Base-by-base conservation (phyloP, 1,140 invertebrate genomes). In the Aphelenchoides avenae region DNA sequence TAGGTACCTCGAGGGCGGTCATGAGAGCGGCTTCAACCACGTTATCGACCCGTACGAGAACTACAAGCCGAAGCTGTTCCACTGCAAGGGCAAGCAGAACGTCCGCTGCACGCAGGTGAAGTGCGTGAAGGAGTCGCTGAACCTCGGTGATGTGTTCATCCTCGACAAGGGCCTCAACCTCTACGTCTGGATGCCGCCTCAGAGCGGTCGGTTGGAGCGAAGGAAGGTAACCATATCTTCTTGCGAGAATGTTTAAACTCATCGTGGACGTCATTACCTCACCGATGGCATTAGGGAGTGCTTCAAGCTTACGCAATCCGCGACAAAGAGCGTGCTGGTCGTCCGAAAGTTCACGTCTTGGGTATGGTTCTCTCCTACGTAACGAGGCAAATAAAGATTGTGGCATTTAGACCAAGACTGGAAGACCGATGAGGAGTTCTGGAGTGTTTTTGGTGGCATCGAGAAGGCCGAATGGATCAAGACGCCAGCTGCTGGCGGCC, bases 101-200 rank as follows among this genome's bases (percentile, higher is more conserved):
- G 85, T 91, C 44, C 82, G 88, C 39, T 86, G 89, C 5, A 81
- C 83, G 59, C 85, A 89, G 82, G 87, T 90, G 40, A 83, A 85
- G 48, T 83, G 87, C 11, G 81, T 81, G 9, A 84, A 89, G 37
- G 82, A 84, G 1, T 86, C 86, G 0, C 87, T 92, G 85, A 92
- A 91, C 80, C 85, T 86, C 77, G 89, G 89, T 1, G 89, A 92
- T 75, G 87, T 86, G 66, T 93, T 90, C 79, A 88, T 92, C 68
- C 77, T 92, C 58, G 89, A 92, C 77, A 79, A 84, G 15, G 86
- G 86, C 22, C 83, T 83, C 47, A 82, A 86, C 49, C n/a, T n/a
- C n/a, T 63, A 41, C 91, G 44, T 87, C 84, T 68, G 84, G 90
- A 0, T 91, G 87, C 80, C 80, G 6, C 75, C 80, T 42, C 63